Evolutionary conservation across 2,888 invertebrate species (phyloP).

Genomic region (Phragmatobia fuliginosa): DNA sequence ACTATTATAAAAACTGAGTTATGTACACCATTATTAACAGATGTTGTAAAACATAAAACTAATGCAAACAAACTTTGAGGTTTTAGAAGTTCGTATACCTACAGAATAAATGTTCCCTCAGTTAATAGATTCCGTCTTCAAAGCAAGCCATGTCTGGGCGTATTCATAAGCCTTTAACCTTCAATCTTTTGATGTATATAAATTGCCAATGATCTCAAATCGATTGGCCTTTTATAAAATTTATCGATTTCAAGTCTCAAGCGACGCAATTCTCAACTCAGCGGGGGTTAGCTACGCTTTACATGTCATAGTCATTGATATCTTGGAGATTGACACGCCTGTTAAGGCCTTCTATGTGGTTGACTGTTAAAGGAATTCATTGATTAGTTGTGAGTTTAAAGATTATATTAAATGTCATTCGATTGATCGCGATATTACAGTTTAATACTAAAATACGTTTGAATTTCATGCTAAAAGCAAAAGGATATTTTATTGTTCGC

Average conservation of each 20-base stretch:
- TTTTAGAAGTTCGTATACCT: background rate
- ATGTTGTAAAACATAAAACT: background rate
- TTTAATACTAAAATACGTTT: background rate
- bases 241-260: constrained; percentile 1
- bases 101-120: background rate
- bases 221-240: constrained; percentile 8
- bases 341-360: constrained; percentile 6
- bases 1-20: background rate
- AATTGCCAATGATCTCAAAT: constrained; percentile 15
- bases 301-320: constrained; percentile 6
- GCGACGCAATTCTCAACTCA: constrained; percentile 7
- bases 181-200: constrained; percentile 9
- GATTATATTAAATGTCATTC: background rate
- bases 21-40: background rate
- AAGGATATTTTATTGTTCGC: background rate
- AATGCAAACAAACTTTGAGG: background rate
- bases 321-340: constrained; percentile 6
- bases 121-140: constrained; percentile 1
- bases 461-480: background rate
- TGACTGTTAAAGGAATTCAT: constrained; percentile 6
- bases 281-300: constrained; percentile 4
- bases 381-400: background rate
- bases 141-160: background rate
- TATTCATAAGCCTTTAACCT: constrained; percentile 5
- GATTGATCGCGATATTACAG: background rate